These are phyloP conservation scores for Cataglyphis livida DNA, from an alignment of 2,888 invertebrate genomes.

Conservation along the genomic window DNA sequence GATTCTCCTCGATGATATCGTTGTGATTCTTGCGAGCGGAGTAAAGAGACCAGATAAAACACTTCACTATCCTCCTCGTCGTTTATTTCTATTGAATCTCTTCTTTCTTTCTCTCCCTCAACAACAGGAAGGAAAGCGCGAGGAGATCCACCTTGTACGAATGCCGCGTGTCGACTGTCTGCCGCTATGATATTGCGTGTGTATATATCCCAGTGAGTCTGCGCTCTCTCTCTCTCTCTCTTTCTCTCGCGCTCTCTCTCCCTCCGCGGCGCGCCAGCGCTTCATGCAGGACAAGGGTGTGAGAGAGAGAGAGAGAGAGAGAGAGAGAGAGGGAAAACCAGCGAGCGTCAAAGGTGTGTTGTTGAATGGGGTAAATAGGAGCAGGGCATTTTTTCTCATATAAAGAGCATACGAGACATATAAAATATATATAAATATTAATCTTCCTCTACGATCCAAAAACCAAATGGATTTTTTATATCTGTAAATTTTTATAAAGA, in stretches of 20 bases:
- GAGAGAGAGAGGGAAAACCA: background rate
- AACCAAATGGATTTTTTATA: background rate
- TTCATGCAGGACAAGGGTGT: constrained; percentile 17
- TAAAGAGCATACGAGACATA: constrained; percentile 1
- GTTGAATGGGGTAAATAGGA: constrained; percentile 30
- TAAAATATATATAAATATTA: background rate
- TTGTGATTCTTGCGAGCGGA: background rate
- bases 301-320: constrained; percentile 19
- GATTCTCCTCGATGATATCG: background rate
- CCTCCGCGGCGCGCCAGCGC: constrained; percentile 42
- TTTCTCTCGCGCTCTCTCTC: background rate
- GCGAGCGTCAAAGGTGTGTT: constrained; percentile 22
- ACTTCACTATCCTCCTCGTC: constrained; percentile 48
- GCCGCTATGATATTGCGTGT: constrained; percentile 79
- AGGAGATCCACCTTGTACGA: constrained; percentile 76
- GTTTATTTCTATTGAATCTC: constrained; percentile 46
- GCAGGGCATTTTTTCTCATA: background rate
- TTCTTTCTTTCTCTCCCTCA: constrained; percentile 47
- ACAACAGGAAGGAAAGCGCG: constrained; percentile 50
- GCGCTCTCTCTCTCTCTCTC: background rate
- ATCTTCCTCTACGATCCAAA: background rate
- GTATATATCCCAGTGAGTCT: constrained; percentile 74
- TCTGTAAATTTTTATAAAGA: background rate
- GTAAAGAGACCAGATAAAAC: background rate
- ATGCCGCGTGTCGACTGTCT: constrained; percentile 85